phyloP scores from a whole-genome alignment of 2,888 invertebrate species.

The Ectemnius lituratus region DNA sequence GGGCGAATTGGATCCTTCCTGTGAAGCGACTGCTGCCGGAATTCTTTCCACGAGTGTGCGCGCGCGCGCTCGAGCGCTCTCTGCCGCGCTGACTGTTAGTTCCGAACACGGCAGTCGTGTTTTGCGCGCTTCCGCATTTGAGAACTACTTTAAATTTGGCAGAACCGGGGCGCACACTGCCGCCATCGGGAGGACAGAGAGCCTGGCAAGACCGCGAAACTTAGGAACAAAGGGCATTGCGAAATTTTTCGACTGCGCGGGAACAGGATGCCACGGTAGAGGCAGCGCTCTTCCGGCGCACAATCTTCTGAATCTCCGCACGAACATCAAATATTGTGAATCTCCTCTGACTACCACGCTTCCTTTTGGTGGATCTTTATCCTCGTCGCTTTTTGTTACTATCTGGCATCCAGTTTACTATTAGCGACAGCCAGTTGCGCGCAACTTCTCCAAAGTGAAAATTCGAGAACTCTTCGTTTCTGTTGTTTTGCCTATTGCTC shows the following conservation, averaged over 20 bases:
- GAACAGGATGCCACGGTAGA: background rate
- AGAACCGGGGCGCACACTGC: slow-evolving; percentile 31
- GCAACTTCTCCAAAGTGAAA: background rate
- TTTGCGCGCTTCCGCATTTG: slow-evolving; percentile 56
- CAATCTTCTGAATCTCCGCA: slow-evolving; percentile 17
- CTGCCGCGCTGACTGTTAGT: slow-evolving; percentile 20
- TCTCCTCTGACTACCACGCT: background rate
- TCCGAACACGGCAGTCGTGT: slow-evolving; percentile 33
- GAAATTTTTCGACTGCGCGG: slow-evolving; percentile 41
- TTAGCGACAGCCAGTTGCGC: background rate
- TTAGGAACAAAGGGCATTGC: slow-evolving; percentile 60
- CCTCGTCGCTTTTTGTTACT: slow-evolving; percentile 1
- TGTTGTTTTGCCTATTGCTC: background rate
- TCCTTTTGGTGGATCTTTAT: background rate
- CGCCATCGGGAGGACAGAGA: slow-evolving; percentile 17
- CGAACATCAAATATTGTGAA: slow-evolving; percentile 11
- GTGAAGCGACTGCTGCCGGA: slow-evolving; percentile 31
- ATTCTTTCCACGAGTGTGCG: slow-evolving; percentile 48
- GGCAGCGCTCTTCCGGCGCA: slow-evolving; percentile 4
- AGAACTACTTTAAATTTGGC: slow-evolving; percentile 65
- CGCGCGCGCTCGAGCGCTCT: no score
- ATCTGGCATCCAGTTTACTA: background rate
- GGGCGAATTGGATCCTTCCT: slow-evolving; percentile 47
- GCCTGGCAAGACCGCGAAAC: slow-evolving; percentile 55
- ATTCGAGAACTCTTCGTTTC: background rate